Evolutionary conservation across 2,113 vertebrate species (phyloP).

Genomic region (Nannobrachium achirus): DNA sequence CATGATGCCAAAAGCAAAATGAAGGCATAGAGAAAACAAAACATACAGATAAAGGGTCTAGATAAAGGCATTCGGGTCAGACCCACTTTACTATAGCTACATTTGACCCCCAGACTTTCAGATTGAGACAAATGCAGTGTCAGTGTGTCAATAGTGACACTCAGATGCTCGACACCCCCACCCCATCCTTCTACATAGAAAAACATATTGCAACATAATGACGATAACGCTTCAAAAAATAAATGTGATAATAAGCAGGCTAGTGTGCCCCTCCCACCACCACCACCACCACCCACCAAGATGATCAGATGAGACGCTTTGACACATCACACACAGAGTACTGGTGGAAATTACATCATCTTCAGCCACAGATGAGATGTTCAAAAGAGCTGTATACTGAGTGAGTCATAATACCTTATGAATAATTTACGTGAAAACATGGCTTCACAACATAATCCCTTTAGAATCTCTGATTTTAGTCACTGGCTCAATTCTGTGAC

Average conservation of each 20-base stretch:
- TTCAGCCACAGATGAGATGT: neutral
- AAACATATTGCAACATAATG: neutral
- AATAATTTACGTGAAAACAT: too few species aligned
- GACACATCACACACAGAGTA: neutral
- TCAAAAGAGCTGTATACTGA: neutral
- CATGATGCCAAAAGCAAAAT: neutral
- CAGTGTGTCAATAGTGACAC: neutral
- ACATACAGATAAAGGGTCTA: neutral
- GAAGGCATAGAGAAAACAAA: constrained; percentile 8
- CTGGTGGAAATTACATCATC: constrained; percentile 39
- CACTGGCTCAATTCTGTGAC: too few species aligned
- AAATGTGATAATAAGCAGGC: neutral
- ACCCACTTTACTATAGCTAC: constrained; percentile 27
- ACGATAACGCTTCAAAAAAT: neutral
- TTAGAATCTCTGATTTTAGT: too few species aligned
- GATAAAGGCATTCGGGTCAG: constrained; percentile 10
- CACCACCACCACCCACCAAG: constrained; percentile 36
- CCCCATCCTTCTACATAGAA: neutral
- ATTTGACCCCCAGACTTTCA: constrained; percentile 53
- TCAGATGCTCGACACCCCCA: neutral
- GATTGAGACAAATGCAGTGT: constrained; percentile 21
- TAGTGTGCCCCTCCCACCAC: neutral
- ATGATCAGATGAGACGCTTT: neutral
- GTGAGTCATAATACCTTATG: neutral
- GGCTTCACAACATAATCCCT: too few species aligned